A percentile compares a stretch with the other conserved stretches of the same genome.
Evolutionary conservation across 2,113 vertebrate species (phyloP).

Genomic region (Gallinago jamesoni): DNA sequence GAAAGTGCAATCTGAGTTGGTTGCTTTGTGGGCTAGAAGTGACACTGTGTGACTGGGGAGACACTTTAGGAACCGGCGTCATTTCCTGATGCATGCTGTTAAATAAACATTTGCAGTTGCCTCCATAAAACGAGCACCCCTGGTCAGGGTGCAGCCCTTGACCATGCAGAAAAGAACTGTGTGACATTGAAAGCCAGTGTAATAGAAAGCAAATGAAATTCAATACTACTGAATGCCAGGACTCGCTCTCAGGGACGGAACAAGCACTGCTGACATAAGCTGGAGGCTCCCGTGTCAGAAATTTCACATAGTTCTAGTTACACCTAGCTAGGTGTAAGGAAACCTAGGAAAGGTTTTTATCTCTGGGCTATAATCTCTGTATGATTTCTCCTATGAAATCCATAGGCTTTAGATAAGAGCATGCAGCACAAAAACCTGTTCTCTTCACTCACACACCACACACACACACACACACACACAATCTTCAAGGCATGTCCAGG

Average conservation of each 20-base stretch:
- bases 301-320: neutral
- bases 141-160: fast-evolving
- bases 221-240: neutral
- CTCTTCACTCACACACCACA: neutral
- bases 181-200: neutral
- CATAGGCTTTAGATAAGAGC: neutral
- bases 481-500: neutral
- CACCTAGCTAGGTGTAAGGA: neutral
- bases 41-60: neutral
- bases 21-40: neutral
- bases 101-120: neutral
- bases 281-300: neutral
- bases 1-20: neutral
- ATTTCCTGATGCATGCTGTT: neutral
- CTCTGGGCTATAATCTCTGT: neutral
- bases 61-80: neutral
- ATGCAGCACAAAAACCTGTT: neutral
- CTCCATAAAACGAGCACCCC: neutral
- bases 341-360: neutral
- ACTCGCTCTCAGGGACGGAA: neutral
- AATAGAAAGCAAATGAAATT: neutral
- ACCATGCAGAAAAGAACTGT: neutral
- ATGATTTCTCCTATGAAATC: neutral
- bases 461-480: no score
- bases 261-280: neutral